Conservation (phyloP, 2,797 vertebrate species). For the Myotis daubentonii region DNA sequence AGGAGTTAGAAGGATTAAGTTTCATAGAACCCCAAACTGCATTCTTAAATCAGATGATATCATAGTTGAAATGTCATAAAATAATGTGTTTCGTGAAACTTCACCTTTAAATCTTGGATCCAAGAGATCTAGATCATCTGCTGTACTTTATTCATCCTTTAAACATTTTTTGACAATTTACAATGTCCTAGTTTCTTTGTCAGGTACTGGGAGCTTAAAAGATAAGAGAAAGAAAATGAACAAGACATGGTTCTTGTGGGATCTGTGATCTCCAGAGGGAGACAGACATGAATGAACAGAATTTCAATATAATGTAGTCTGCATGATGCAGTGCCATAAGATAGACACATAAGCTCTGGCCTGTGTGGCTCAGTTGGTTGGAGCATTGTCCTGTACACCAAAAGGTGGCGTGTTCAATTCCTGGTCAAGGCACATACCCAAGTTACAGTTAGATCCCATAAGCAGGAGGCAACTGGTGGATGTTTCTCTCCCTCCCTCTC, state of each 20-base stretch:
- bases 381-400: too few relatives aligned
- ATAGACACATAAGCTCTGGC: not conserved
- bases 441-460: too few relatives aligned
- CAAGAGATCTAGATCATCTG: not conserved
- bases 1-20: not conserved
- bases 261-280: not conserved
- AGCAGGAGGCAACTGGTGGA: too few relatives aligned
- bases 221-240: not conserved
- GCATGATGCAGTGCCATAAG: not conserved
- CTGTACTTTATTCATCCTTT: slow-evolving; percentile 10
- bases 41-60: not conserved
- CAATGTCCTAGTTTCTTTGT: not conserved
- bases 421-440: too few relatives aligned
- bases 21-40: not conserved
- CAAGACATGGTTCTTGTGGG: not conserved
- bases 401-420: too few relatives aligned
- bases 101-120: not conserved
- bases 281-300: not conserved
- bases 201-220: not conserved
- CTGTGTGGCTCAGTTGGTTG: too few relatives aligned
- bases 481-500: too few relatives aligned
- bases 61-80: not conserved
- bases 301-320: not conserved
- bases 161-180: not conserved
- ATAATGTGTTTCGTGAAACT: not conserved